phyloP scores from a whole-genome alignment of 1,140 invertebrate genomes.

The Camponotus floridanus region DNA sequence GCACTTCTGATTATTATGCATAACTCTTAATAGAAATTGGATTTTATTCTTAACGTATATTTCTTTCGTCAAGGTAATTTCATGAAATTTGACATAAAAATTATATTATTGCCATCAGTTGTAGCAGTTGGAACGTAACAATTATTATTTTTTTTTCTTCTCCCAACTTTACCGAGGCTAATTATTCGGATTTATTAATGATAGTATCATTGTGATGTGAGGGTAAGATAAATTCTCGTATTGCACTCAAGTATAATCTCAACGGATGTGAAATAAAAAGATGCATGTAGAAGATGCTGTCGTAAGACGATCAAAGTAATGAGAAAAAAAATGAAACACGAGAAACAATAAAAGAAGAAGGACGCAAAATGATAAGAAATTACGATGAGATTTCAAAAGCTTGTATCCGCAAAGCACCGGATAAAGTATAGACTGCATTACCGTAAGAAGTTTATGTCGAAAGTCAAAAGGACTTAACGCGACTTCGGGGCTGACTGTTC shows the following conservation, averaged over 20 bases:
- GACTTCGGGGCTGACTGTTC: slow-evolving; percentile 79
- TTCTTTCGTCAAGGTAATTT: slow-evolving; percentile 29
- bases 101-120: slow-evolving; percentile 72
- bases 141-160: slow-evolving; percentile 20
- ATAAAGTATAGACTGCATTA: not conserved
- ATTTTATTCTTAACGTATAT: slow-evolving; percentile 45
- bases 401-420: not conserved
- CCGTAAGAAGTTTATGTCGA: slow-evolving; percentile 65
- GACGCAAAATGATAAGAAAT: not conserved
- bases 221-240: slow-evolving; percentile 29
- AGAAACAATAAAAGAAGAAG: not conserved
- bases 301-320: slow-evolving; percentile 41
- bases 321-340: not conserved
- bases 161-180: slow-evolving; percentile 27
- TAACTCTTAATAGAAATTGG: slow-evolving; percentile 48
- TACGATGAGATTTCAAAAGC: not conserved
- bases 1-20: slow-evolving; percentile 25
- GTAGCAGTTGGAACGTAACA: slow-evolving; percentile 70
- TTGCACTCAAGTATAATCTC: not conserved
- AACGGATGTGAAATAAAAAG: not conserved
- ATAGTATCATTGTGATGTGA: slow-evolving; percentile 8
- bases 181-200: slow-evolving; percentile 54
- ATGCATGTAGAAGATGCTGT: not conserved
- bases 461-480: slow-evolving; percentile 85
- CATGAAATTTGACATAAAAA: slow-evolving; percentile 69